Evolutionary conservation across 2,888 invertebrate genomes (phyloP).

Genomic region (Argyresthia goedartella): DNA sequence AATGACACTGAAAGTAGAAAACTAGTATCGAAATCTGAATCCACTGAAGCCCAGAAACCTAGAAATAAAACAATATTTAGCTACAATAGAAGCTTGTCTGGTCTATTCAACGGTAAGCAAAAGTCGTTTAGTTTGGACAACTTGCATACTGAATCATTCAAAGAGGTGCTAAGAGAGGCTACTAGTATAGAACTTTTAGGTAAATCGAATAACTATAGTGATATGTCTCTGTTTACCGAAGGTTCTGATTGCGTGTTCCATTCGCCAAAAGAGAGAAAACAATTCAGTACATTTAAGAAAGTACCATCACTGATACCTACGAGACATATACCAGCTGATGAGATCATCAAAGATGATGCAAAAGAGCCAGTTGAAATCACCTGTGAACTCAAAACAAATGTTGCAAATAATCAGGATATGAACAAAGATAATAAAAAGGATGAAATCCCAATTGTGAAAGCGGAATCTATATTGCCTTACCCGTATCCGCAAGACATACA

Average conservation of each 20-base stretch:
- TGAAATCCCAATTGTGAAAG: constrained; percentile 34
- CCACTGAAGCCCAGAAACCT: constrained; percentile 19
- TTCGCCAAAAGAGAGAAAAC: constrained; percentile 32
- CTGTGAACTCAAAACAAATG: background rate
- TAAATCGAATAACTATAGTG: constrained; percentile 27
- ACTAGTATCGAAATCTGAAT: constrained; percentile 30
- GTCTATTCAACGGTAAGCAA: constrained; percentile 50
- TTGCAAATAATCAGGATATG: constrained; percentile 7
- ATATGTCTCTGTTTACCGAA: constrained; percentile 40
- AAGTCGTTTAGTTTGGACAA: constrained; percentile 58
- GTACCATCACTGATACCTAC: background rate
- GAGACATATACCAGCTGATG: background rate
- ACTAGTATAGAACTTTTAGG: constrained; percentile 49
- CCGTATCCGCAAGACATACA: constrained; percentile 36
- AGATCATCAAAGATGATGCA: constrained; percentile 5
- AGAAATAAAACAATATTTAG: constrained; percentile 35
- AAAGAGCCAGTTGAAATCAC: background rate
- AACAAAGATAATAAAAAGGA: constrained; percentile 13
- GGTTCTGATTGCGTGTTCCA: constrained; percentile 47
- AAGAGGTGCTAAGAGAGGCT: constrained; percentile 45
- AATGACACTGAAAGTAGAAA: constrained; percentile 18
- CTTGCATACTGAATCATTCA: constrained; percentile 35
- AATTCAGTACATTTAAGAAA: constrained; percentile 7
- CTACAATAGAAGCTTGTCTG: constrained; percentile 27
- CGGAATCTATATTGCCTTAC: constrained; percentile 39